Evolutionary conservation across 1,140 invertebrate genomes (phyloP).

Genomic region (Panagrolaimus sp.): DNA sequence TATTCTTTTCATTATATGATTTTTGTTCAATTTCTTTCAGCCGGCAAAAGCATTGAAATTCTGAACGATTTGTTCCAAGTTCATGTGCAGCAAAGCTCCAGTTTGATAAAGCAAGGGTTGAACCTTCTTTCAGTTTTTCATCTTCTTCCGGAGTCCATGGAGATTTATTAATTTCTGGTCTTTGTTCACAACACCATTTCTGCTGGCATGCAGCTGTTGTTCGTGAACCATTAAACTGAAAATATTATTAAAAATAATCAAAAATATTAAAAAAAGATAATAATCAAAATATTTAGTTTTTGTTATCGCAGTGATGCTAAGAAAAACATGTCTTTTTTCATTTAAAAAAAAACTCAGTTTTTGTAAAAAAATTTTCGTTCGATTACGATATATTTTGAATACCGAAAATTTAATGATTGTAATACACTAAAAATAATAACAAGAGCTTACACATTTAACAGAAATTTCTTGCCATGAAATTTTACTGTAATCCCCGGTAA

Average conservation of each 20-base stretch:
- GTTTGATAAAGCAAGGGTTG: background rate
- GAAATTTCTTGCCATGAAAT: background rate
- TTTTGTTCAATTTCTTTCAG: slow-evolving; percentile 1
- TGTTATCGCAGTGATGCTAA: too few relatives aligned
- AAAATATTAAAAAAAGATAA: too few relatives aligned
- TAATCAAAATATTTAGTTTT: too few relatives aligned
- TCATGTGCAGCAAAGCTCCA: background rate
- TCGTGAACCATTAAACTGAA: background rate
- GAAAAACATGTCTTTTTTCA: too few relatives aligned
- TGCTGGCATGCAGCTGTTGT: background rate
- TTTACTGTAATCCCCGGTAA: background rate
- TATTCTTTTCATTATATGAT: background rate
- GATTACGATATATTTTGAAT: too few relatives aligned
- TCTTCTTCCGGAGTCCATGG: slow-evolving; percentile 1
- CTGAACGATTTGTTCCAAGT: background rate
- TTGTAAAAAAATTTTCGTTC: too few relatives aligned
- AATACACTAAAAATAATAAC: too few relatives aligned
- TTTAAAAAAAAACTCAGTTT: too few relatives aligned
- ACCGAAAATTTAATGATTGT: too few relatives aligned
- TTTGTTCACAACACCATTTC: background rate
- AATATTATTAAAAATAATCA: too few relatives aligned
- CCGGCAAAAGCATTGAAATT: background rate
- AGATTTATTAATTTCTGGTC: background rate
- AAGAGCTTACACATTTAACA: background rate
- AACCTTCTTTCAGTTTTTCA: background rate